Conservation (phyloP, 2,797 vertebrate species). For the Limnodromus scolopaceus region DNA sequence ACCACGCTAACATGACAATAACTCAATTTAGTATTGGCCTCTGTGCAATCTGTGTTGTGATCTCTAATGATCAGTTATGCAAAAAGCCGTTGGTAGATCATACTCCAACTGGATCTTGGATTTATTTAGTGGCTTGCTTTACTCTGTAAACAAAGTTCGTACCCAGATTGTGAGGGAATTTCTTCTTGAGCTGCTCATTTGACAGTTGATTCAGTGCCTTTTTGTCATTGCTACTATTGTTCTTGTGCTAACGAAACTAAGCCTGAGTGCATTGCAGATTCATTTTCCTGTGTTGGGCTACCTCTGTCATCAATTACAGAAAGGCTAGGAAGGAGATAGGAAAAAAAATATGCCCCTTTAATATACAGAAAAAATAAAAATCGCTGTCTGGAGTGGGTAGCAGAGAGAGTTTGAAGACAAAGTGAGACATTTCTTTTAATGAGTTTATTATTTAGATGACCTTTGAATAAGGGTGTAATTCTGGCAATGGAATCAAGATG, state of each 20-base stretch:
- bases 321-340: background rate
- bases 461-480: background rate
- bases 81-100: background rate
- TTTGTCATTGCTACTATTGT: background rate
- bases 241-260: background rate
- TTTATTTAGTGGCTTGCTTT: constrained; percentile 1
- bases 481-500: constrained; percentile 15
- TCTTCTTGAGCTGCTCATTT: background rate
- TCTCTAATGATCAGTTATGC: constrained; percentile 34
- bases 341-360: background rate
- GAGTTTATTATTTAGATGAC: background rate
- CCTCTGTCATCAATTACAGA: constrained; percentile 17
- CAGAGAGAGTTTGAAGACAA: background rate
- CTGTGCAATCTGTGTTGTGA: constrained; percentile 29
- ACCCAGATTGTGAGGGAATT: background rate
- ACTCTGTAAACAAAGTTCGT: background rate
- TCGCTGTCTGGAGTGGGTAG: background rate
- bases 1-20: background rate
- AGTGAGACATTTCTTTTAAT: background rate
- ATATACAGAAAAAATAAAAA: background rate
- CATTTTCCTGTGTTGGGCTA: background rate
- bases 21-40: constrained; percentile 31
- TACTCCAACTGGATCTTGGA: background rate
- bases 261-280: background rate
- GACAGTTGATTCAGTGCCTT: background rate